phyloP scores from a whole-genome alignment of 2,888 invertebrate species.

The Ophonus ardosiacus region DNA sequence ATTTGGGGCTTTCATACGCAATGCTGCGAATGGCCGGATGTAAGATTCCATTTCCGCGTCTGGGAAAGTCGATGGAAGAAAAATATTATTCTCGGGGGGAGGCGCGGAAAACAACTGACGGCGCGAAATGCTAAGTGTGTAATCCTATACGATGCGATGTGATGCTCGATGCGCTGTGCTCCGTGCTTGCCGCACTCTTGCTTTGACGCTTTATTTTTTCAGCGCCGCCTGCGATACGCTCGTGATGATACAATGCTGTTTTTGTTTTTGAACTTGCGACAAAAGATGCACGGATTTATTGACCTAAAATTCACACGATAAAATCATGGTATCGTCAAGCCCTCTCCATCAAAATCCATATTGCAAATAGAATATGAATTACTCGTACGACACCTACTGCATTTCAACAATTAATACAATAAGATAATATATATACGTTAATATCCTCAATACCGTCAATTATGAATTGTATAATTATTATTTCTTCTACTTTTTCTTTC shows the following conservation, averaged over 20 bases:
- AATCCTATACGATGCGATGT: conserved; percentile 59
- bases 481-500: no score
- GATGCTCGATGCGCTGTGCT: neutral
- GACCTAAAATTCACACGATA: conserved; percentile 31
- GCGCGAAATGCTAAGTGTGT: conserved; percentile 64
- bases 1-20: conserved; percentile 67
- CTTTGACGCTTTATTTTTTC: conserved; percentile 47
- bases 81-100: conserved; percentile 72
- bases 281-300: conserved; percentile 50
- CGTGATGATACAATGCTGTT: conserved; percentile 43
- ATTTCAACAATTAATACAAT: no score
- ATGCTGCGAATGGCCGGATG: conserved; percentile 69
- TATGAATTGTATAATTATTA: no score
- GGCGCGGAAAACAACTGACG: conserved; percentile 62
- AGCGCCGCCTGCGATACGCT: neutral
- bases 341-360: neutral
- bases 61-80: conserved; percentile 73
- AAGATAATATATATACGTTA: no score
- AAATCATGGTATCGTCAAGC: neutral
- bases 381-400: no score
- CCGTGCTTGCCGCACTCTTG: conserved; percentile 9
- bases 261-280: conserved; percentile 32
- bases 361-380: no score
- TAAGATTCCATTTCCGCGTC: conserved; percentile 70
- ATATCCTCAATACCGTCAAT: no score